These are phyloP conservation scores for Passer domesticus DNA, from an alignment of 2,113 vertebrate genomes.

Conservation along the genomic window DNA sequence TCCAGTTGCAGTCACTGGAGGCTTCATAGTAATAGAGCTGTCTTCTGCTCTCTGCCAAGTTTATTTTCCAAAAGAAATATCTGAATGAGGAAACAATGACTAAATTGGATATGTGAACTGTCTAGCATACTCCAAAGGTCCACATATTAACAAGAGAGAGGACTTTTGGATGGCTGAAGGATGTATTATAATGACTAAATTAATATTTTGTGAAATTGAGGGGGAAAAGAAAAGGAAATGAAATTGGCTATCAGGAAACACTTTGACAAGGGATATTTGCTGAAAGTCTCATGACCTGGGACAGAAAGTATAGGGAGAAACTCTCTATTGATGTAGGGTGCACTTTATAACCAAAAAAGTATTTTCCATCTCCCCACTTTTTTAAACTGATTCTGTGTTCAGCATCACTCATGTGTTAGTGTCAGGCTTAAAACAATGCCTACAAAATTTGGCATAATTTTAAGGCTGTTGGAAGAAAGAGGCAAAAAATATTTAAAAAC, in stretches of 20 bases:
- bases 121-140: neutral
- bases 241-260: neutral
- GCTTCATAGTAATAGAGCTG: constrained; percentile 36
- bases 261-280: neutral
- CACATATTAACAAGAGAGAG: neutral
- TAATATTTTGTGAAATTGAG: neutral
- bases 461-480: neutral
- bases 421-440: neutral
- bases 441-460: neutral
- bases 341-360: neutral
- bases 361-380: neutral
- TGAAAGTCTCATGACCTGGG: neutral
- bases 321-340: neutral
- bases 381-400: neutral
- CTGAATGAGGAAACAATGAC: constrained; percentile 54
- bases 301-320: neutral
- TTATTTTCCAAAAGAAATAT: constrained; percentile 60
- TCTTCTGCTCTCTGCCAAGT: constrained; percentile 40
- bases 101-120: constrained; percentile 34
- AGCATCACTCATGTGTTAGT: neutral
- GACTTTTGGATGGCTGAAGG: neutral
- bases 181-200: neutral
- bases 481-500: neutral
- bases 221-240: neutral
- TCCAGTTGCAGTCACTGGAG: constrained; percentile 48